phyloP scores from a whole-genome alignment of 2,888 invertebrate species.

The Pristionchus arcanus region DNA sequence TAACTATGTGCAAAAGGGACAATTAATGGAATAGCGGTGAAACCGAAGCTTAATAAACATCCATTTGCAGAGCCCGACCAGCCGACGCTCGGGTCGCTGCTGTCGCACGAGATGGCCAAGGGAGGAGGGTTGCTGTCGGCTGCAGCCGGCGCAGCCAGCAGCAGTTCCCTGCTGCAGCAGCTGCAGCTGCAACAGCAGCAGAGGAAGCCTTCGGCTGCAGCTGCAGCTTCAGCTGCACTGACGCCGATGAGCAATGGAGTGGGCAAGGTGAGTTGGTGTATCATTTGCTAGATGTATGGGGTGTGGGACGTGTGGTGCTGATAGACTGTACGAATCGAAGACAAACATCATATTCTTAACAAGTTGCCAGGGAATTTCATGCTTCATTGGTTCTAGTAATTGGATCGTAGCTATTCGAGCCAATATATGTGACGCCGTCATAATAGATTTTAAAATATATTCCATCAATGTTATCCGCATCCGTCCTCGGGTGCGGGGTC shows the following conservation, averaged over 20 bases:
- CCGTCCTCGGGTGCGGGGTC: too few species aligned
- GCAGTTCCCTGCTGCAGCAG: background rate
- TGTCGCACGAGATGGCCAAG: conserved; percentile 14
- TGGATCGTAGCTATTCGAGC: too few species aligned
- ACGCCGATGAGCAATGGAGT: background rate
- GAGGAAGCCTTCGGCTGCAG: conserved; percentile 24
- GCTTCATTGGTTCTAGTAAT: too few species aligned
- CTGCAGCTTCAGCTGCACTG: background rate
- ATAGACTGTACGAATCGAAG: background rate
- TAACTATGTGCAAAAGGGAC: too few species aligned
- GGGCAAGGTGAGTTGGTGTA: background rate
- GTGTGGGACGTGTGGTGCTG: background rate
- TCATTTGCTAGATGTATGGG: background rate
- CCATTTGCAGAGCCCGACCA: background rate
- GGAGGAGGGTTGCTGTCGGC: background rate
- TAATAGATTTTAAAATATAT: too few species aligned
- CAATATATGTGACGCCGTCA: too few species aligned
- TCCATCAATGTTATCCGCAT: too few species aligned
- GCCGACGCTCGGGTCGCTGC: conserved; percentile 4
- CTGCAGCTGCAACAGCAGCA: background rate
- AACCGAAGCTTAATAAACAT: background rate
- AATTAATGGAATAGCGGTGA: too few species aligned
- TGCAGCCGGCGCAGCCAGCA: background rate
- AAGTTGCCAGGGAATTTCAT: too few species aligned
- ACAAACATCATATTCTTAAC: background rate